Evolutionary conservation across 2,888 invertebrate species (phyloP), one percentile per base, ranked within the genome.

Genomic region (Deilephila porcellus): DNA sequence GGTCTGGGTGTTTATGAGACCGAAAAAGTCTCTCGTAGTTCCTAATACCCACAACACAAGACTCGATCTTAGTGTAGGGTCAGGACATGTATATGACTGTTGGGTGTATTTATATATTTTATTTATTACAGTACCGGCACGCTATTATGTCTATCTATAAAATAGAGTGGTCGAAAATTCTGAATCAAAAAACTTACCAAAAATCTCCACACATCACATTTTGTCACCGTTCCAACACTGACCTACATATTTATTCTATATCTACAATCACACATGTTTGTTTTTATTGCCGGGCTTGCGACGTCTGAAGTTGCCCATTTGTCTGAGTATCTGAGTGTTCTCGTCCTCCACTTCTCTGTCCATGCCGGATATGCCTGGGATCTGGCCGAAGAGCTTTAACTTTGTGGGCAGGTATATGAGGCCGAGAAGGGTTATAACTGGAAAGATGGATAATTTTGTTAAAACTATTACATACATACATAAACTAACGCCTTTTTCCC

Each of bases 401-500:
- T 96, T 96, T 71, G 94, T 94, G 1, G 97, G 97, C 74, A 97
- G 90, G 83, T 97, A 96, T 78, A 97, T 95, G 70, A 97, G 90
- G 0, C 97, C 97, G 62, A 96, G 83, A 45, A 97, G 91, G 1
- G 97, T 97, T 80, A 97, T 93, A 74, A 96, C 97, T 97, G 90
- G 7, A 95, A 91, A 56, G n/a, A 56, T 4, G 5, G 7, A n/a
- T 56, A 19, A 52, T 25, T 25, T 1, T 25, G 25, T 25, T 25
- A 25, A 25, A 1, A 25, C 25, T 25, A 25, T 25, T 25, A 25
- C 25, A 25, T 25, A 25, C 25, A 25, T 25, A 25, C 25, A 25
- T 25, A 25, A 25, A 25, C 25, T 25, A 25, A 25, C 25, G 25
- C 25, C 25, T 25, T 25, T 25, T 25, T 25, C 25, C 25, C 25